These are phyloP conservation scores for Whitmania pigra DNA, from an alignment of 1,140 invertebrate genomes.

Conservation along the genomic window DNA sequence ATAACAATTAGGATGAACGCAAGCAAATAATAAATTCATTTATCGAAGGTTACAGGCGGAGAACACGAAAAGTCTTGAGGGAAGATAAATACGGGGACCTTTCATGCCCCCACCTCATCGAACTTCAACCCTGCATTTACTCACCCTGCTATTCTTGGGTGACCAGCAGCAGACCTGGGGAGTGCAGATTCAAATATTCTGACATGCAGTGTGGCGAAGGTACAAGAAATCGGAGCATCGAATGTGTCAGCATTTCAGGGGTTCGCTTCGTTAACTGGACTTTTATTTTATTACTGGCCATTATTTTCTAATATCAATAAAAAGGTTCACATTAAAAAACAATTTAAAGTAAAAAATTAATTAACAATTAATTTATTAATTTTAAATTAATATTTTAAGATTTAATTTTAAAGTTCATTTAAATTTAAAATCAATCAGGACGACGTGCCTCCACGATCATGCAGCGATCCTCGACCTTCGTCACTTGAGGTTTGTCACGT, in stretches of 20 bases:
- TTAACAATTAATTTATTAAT: too few relatives aligned
- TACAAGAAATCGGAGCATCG: background rate
- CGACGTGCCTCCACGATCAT: conserved; percentile 7
- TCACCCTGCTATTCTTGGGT: conserved; percentile 22
- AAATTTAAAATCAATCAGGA: background rate
- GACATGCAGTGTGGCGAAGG: conserved; percentile 26
- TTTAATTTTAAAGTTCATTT: too few relatives aligned
- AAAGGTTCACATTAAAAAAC: background rate
- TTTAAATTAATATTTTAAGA: too few relatives aligned
- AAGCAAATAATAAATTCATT: conserved; percentile 2
- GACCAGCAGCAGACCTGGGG: conserved; percentile 1
- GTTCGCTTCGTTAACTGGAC: background rate
- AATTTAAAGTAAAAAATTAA: background rate
- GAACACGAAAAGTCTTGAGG: background rate
- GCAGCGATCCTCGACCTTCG: conserved; percentile 16
- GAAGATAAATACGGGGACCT: background rate
- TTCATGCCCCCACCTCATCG: conserved; percentile 8
- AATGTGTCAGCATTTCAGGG: conserved; percentile 18
- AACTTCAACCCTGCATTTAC: conserved; percentile 21
- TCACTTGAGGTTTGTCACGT: conserved; percentile 14
- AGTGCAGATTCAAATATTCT: conserved; percentile 19
- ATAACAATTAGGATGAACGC: background rate
- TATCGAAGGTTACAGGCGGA: background rate
- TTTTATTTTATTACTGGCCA: background rate
- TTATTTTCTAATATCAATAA: background rate